Base-by-base conservation (phyloP, 2,797 vertebrate genomes). In the Fratercula arctica region DNA sequence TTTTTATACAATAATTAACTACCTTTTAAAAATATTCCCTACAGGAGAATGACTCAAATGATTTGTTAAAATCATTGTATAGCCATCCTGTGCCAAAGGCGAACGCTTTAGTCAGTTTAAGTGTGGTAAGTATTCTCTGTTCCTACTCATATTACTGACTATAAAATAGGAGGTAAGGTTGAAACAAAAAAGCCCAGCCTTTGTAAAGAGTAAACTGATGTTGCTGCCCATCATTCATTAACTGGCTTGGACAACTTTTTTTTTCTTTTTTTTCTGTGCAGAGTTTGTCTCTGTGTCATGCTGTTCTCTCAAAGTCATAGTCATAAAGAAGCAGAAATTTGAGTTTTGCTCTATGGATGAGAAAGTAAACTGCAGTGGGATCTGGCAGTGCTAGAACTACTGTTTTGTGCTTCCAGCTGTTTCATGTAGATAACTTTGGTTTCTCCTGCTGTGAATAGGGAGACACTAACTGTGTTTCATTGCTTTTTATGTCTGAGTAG, bases 31-130 rank as follows among this genome's bases (percentile, higher is more conserved):
- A 69, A 66, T 93, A 54, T 96, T 95, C 73, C 48, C 69, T 84
- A 7, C 90, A 99, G 99, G 99, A 99, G 97, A 98, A 98, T 87
- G 99, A 99, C 97, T 98, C 99, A 98, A 99, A 99, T 87, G 99
- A 99, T 97, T 98, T 99, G 97, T 98, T 99, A 97, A 98, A 99
- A 95, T 99, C 98, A 10, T 98, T 99, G 94, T 98, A 99, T 95
- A 98, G 97, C 89, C 98, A 99, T 97, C 98, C 99, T 61, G 99
- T 99, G 97, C 99, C 99, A 97, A 99, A 99, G 97, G 98, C 99
- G 50, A 99, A 98, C 84, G 99, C 98, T 92, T 98, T 99, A 74
- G 98, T 99, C 97, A 99, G 97, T 98, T 98, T 99, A 97, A 99
- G 98, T 96, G 98, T 99, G 99, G 99, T 99, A 98, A 96, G 99